Evolutionary conservation across 2,888 invertebrate species (phyloP).

Genomic region (Clitarchus hookeri): DNA sequence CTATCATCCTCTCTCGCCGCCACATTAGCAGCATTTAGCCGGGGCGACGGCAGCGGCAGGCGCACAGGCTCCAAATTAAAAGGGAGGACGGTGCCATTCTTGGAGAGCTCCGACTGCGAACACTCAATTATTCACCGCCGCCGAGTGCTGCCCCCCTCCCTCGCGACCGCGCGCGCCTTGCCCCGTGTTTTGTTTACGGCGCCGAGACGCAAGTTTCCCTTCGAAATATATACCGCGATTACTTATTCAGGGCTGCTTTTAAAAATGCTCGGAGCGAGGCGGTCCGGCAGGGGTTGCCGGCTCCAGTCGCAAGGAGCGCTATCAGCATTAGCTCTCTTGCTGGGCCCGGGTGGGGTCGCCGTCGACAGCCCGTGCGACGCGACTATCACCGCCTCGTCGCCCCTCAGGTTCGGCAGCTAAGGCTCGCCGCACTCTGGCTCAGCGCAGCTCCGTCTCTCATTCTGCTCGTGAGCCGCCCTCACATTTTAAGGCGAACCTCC

Average conservation of each 20-base stretch:
- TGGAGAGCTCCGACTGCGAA: neutral
- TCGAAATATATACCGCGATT: neutral
- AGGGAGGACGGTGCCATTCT: conserved; percentile 10
- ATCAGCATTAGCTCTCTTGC: neutral
- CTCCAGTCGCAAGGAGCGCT: neutral
- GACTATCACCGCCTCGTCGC: too few species aligned
- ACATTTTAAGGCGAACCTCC: too few species aligned
- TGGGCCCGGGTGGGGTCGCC: neutral
- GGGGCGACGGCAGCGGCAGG: neutral
- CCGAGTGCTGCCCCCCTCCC: neutral
- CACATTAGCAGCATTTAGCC: conserved; percentile 14
- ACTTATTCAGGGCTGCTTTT: neutral
- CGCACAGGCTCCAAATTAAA: neutral
- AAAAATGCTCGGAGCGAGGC: neutral
- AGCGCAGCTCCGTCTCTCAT: too few species aligned
- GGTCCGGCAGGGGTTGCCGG: neutral
- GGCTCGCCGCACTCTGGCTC: too few species aligned
- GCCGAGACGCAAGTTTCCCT: neutral
- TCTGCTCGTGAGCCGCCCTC: too few species aligned
- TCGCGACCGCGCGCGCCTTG: neutral
- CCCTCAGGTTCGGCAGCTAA: too few species aligned
- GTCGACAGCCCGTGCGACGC: neutral
- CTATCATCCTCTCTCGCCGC: conserved; percentile 2
- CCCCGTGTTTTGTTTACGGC: conserved; percentile 4
- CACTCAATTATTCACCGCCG: conserved; percentile 14